Base-by-base conservation (phyloP, 2,797 vertebrate genomes). In the Anolis apletophallus region DNA sequence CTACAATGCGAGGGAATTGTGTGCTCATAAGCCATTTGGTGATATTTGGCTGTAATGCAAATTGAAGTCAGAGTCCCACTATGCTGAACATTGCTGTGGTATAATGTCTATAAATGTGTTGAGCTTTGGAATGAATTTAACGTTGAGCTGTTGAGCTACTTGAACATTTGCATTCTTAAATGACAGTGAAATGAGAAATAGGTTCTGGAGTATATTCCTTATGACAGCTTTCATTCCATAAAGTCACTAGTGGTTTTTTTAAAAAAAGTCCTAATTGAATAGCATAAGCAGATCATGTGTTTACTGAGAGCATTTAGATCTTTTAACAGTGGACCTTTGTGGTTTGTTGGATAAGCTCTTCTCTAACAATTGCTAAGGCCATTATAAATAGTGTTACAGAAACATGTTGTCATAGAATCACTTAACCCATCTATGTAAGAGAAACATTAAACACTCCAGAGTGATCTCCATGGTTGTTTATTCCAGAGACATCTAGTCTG, bases 221-320 rank as follows among this genome's bases (percentile, higher is more conserved):
- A 55, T 29, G 50, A 14, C 10, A n/a, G 16, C 23, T 16, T n/a
- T 73, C 5, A 46, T 59, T 36, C 2, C 54, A 77, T n/a, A n/a
- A 68, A 77, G 32, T 32, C 23, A 40, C 2, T 77, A 29, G 9
- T 64, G 10, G 55, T 76, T 29, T 46, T 29, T 54, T 54, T 13
- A 14, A 68, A 69, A 7, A 14, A 68, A 69, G 9, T 59, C 85
- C 61, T 83, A 61, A 84, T 50, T 64, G 19, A 50, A 79, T 84
- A 76, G 6, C 26, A 3, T 32, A 32, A 32, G 77, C 36, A 75
- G 78, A 81, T 86, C 0, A 40, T 87, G 59, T 54, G 32, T 5
- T 74, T 61, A 88, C 9, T 29, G 90, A 86, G 32, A 79, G n/a
- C 57, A 9, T 86, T 84, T 88, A 87, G n/a, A 1, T 88, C 0